A percentile compares a stretch with the other conserved stretches of the same genome.
These are phyloP conservation scores for Daktulosphaira vitifoliae DNA, from an alignment of 1,140 invertebrate genomes.

Conservation along the genomic window DNA sequence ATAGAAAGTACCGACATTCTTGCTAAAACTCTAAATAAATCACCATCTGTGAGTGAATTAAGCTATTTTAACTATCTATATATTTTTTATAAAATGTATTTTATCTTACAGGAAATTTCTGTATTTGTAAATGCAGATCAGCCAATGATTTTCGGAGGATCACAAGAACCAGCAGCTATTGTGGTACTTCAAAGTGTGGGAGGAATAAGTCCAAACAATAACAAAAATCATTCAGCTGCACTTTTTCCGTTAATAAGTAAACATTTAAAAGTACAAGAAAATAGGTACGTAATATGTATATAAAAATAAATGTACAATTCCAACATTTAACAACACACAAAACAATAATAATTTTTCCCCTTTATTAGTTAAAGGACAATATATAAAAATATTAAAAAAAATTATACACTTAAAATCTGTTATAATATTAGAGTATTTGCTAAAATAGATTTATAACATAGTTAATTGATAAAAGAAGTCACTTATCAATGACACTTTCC, in stretches of 20 bases:
- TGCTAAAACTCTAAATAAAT: conserved; percentile 7
- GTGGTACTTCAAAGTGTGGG: background rate
- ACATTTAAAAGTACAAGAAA: conserved; percentile 1
- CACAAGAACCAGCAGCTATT: background rate
- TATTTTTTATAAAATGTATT: background rate
- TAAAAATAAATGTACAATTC: too few species aligned
- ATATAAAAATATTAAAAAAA: too few species aligned
- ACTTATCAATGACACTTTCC: too few species aligned
- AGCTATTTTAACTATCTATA: too few species aligned
- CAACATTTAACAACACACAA: too few species aligned
- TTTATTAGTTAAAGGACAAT: too few species aligned
- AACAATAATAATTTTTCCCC: too few species aligned
- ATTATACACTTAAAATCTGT: too few species aligned
- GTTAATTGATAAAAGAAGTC: too few species aligned
- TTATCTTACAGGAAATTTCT: conserved; percentile 21
- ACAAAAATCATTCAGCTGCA: conserved; percentile 13
- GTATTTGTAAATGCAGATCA: conserved; percentile 3
- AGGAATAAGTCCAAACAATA: conserved; percentile 10
- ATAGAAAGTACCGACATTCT: background rate
- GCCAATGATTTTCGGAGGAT: conserved; percentile 1
- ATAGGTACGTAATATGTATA: background rate
- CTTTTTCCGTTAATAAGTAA: conserved; percentile 7
- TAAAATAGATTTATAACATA: too few species aligned
- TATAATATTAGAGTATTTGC: too few species aligned
- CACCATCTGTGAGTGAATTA: conserved; percentile 19